A percentile compares a stretch with the other conserved stretches of the same genome.
Evolutionary conservation across 2,797 vertebrate species (phyloP).

Genomic region (Bradypodion ventrale): DNA sequence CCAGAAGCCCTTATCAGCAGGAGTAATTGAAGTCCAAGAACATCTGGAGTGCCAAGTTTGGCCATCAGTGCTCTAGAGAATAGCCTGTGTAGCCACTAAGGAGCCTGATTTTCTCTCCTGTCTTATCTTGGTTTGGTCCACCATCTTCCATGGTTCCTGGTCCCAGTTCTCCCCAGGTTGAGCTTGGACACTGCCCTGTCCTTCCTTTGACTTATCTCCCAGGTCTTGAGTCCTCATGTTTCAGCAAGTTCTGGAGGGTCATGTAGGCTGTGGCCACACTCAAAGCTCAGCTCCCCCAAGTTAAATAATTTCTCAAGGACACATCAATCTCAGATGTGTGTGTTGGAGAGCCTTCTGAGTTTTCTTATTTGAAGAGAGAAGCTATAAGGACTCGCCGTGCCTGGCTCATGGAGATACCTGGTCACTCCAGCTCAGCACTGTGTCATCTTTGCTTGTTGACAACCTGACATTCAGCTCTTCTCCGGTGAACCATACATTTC

Average conservation of each 20-base stretch:
- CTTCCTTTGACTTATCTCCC: neutral
- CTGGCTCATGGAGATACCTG: neutral
- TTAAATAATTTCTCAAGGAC: neutral
- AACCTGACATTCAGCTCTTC: neutral
- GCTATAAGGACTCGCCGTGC: neutral
- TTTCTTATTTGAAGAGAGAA: constrained; percentile 7
- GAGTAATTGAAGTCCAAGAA: no score
- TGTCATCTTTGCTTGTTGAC: constrained; percentile 12
- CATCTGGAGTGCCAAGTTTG: no score
- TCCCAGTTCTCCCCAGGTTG: no score
- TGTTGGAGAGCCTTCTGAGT: constrained; percentile 15
- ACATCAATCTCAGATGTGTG: constrained; percentile 3
- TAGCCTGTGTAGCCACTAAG: neutral
- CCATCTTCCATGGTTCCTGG: neutral
- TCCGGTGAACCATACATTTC: constrained; percentile 11
- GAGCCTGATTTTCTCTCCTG: neutral
- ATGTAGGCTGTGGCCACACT: neutral
- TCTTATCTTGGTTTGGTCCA: no score
- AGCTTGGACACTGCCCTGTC: neutral
- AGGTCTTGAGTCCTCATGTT: neutral
- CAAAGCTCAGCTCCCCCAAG: neutral
- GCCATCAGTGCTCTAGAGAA: neutral
- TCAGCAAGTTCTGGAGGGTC: neutral
- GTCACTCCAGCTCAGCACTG: neutral
- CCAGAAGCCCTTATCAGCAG: no score